These are phyloP conservation scores for Thymelicus sylvestris DNA, from an alignment of 2,888 invertebrate species.

Conservation along the genomic window DNA sequence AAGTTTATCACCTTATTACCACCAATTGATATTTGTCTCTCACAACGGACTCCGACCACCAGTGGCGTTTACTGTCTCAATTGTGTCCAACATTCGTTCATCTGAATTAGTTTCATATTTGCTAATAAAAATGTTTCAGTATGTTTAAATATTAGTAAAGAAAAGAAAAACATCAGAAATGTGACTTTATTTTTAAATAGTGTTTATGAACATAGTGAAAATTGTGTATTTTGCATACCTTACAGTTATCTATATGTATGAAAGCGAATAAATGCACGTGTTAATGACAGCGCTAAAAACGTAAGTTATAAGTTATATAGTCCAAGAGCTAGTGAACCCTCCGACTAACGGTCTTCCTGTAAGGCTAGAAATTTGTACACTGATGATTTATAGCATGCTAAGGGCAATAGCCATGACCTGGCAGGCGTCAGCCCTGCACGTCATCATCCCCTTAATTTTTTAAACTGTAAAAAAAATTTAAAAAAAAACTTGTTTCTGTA, in stretches of 20 bases:
- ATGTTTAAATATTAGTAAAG: background rate
- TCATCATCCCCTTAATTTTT: no score
- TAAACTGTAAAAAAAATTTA: no score
- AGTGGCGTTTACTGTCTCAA: background rate
- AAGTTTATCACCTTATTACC: constrained; percentile 63
- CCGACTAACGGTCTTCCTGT: no score
- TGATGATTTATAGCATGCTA: no score
- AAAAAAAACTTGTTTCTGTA: no score
- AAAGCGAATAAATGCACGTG: no score
- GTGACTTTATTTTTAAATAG: background rate
- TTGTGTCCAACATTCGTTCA: background rate
- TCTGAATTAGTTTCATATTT: background rate
- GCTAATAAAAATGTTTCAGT: background rate
- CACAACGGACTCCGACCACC: background rate
- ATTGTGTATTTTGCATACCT: background rate
- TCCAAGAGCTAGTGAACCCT: no score
- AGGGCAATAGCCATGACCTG: no score
- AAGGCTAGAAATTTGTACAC: no score
- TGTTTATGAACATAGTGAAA: background rate
- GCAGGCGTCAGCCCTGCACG: no score
- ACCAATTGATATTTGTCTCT: background rate
- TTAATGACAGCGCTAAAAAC: background rate
- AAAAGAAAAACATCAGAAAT: background rate
- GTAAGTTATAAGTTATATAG: background rate
- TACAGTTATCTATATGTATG: no score